Base-by-base conservation (phyloP, 2,888 invertebrate genomes). In the Chloromyia formosa region DNA sequence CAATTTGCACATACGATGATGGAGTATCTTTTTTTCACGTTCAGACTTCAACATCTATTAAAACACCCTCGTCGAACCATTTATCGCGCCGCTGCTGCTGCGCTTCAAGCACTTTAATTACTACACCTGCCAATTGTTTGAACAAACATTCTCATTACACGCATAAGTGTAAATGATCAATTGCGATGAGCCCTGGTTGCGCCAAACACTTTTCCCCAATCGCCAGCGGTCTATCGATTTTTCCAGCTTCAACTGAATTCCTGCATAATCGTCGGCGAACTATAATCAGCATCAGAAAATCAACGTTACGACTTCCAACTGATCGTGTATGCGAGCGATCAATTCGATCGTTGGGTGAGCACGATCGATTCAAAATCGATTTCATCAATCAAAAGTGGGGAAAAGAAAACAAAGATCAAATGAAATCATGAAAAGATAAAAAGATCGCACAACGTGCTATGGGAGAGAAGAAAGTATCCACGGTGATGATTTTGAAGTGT, bases 401-500 rank as follows among this genome's bases (percentile, higher is more conserved):
- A 49, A 66, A 49, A 49, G 20, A 20, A 64, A 18, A 5, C n/a
- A 16, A 16, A 40, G 42, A 35, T 62, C 22, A 14, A 23, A 40
- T 14, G 14, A 16, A 62, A 42, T 18, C 10, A 58, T n/a, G 58
- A 9, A 20, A 23, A 66, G 66, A 66, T 66, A 71, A 58, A 35
- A 71, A 56, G 18, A 71, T 56, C 42, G 71, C 71, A 58, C 20
- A 71, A 58, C 23, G 71, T 42, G 56, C 40, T 20, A 56, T 42
- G 56, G 23, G 18, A 20, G 23, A 4, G 2, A 7, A 35, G 54
- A 27, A 69, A 56, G n/a, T 35, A 20, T 16, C 56, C 35, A 58
- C 58, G 40, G 71, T 40, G 40, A 71, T 56, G 56, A 71, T 58
- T 71, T 71, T 58, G 40, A 71, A 71, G 71, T 71, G 71, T 58